Conservation (phyloP, 2,888 invertebrate species). For the Drosophila pseudotalamancana region DNA sequence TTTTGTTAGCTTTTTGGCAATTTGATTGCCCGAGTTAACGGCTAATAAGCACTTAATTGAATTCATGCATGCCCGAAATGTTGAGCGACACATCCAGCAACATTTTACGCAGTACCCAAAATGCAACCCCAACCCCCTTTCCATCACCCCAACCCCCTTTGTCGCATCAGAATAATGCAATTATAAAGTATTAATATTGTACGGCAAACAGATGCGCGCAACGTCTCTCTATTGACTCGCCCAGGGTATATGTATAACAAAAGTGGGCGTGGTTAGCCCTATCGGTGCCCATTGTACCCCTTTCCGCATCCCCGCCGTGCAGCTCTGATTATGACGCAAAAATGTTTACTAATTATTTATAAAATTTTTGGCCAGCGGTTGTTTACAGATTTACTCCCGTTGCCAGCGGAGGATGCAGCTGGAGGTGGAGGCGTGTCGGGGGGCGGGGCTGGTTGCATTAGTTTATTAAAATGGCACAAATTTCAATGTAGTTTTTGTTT, state of each 20-base stretch:
- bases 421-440: not conserved
- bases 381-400: conserved; percentile 58
- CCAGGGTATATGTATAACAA: conserved; percentile 50
- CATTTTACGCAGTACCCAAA: not conserved
- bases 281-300: not conserved
- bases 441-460: not conserved
- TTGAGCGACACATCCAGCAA: conserved; percentile 14
- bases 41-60: conserved; percentile 75
- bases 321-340: conserved; percentile 34
- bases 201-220: conserved; percentile 35
- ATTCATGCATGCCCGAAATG: conserved; percentile 51
- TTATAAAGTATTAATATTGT: conserved; percentile 76
- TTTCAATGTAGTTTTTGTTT: conserved; percentile 15
- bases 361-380: conserved; percentile 70
- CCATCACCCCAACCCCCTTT: not conserved
- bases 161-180: conserved; percentile 50
- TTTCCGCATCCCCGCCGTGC: not conserved
- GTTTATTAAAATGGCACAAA: conserved; percentile 45
- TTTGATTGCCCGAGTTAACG: conserved; percentile 31
- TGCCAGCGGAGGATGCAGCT: not conserved
- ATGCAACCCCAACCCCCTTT: not conserved
- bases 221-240: conserved; percentile 43
- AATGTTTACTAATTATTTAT: conserved; percentile 73
- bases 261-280: conserved; percentile 1
- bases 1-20: not conserved